phyloP scores from a whole-genome alignment of 2,888 invertebrate genomes.

The Pterobdella sp. region DNA sequence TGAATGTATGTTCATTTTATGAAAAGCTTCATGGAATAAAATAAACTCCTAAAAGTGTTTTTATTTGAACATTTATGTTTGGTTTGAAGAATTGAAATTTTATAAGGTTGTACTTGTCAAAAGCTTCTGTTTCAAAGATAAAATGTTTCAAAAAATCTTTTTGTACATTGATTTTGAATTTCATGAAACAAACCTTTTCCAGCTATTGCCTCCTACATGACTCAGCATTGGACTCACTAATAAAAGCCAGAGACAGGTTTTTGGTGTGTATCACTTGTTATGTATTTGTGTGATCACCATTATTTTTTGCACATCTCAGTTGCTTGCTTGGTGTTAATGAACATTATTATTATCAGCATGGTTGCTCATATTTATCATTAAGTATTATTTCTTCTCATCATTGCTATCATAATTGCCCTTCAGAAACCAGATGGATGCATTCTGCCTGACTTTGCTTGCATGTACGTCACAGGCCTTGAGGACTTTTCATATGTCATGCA shows the following conservation, averaged over 20 bases:
- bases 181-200: too few relatives aligned
- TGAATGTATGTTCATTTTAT: too few relatives aligned
- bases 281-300: not conserved
- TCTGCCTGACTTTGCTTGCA: not conserved
- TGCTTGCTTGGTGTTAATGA: not conserved
- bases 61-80: too few relatives aligned
- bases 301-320: not conserved
- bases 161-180: too few relatives aligned
- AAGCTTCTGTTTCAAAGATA: too few relatives aligned
- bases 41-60: too few relatives aligned
- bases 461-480: constrained; percentile 5
- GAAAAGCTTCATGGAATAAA: too few relatives aligned
- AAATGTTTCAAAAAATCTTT: too few relatives aligned
- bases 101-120: too few relatives aligned
- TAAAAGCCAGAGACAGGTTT: not conserved
- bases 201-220: constrained; percentile 15
- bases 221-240: not conserved
- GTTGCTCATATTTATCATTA: not conserved
- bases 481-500: constrained; percentile 5
- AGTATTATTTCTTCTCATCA: not conserved
- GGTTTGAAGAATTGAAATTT: too few relatives aligned
- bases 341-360: not conserved
- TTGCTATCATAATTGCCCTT: not conserved
- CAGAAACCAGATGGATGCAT: constrained; percentile 15
- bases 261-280: not conserved